phyloP scores from a whole-genome alignment of 1,140 invertebrate genomes.

The Zaprionus ghesquierei region DNA sequence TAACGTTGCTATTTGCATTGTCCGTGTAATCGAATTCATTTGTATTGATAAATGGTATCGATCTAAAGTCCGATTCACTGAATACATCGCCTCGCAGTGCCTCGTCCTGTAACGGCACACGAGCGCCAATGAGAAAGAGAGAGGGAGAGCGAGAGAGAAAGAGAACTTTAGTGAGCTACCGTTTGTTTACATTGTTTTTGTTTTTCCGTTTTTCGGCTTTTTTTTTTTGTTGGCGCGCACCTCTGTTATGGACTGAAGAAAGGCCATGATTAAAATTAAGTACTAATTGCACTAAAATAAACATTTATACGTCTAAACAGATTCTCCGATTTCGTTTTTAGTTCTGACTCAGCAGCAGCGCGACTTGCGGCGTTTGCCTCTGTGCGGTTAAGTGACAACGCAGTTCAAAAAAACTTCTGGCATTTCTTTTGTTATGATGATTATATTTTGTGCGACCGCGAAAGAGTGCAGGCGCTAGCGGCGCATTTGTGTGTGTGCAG shows the following conservation, averaged over 20 bases:
- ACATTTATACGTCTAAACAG: conserved; percentile 5
- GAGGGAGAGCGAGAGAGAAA: conserved; percentile 10
- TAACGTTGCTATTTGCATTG: conserved; percentile 25
- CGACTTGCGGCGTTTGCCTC: not conserved
- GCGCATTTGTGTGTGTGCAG: not conserved
- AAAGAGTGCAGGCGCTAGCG: not conserved
- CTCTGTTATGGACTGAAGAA: conserved; percentile 55
- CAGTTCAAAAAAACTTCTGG: conserved; percentile 46
- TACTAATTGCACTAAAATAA: not conserved
- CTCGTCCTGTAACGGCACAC: conserved; percentile 48
- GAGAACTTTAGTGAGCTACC: not conserved
- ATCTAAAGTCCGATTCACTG: conserved; percentile 56
- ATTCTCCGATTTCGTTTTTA: conserved; percentile 21
- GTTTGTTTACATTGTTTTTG: conserved; percentile 6
- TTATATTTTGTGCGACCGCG: conserved; percentile 13
- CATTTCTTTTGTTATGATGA: conserved; percentile 51
- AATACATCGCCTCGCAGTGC: conserved; percentile 51
- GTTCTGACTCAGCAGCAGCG: conserved; percentile 26
- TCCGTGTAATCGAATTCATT: conserved; percentile 34
- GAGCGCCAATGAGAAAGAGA: not conserved
- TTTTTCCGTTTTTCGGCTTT: not conserved
- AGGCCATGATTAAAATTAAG: conserved; percentile 34
- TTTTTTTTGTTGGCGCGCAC: conserved; percentile 19
- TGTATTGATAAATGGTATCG: conserved; percentile 57
- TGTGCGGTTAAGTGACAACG: conserved; percentile 48